Evolutionary conservation across 2,888 invertebrate genomes (phyloP), one percentile per base, ranked within the genome.

Genomic region (Lottia gigantea): DNA sequence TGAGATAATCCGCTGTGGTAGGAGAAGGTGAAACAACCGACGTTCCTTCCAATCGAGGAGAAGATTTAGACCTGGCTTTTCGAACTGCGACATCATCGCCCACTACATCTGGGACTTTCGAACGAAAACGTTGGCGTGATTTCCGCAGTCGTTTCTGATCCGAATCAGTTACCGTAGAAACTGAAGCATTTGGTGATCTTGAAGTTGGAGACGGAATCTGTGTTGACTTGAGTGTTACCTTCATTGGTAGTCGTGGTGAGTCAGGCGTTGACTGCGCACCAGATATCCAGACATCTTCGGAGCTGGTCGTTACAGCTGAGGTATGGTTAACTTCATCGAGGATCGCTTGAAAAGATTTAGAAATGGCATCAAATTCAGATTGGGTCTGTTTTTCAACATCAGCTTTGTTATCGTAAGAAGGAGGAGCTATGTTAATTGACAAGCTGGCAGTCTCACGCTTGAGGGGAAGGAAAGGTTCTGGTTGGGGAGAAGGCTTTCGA

Each of bases 291-390:
- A 19, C 62, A 63, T 62, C 55, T 31, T 46, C 66, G 31, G 46
- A 49, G 12, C 46, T 62, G 19, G 19, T 70, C 65, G 19, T 71
- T 49, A 49, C 46, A 67, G 25, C 65, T 66, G 47, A 64, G 55
- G 66, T 67, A 64, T 65, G 67, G 46, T 67, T 64, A 45, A 84
- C 83, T 70, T 84, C 84, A 67, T 82, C 84, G 11, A 84, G 71
- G 23, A 84, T 75, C 45, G 81, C 81, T 67, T 83, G 82, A 74
- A 83, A 84, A 55, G 83, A 82, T 68, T 80, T 82, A 8, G 81
- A 81, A 45, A 84, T 82, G 62, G 82, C 77, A 63, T 84, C 84
- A 76, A 83, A 82, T 71, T 84, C 84, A 47, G 78, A 77, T 67
- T 83, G 81, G 11, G 82, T 81, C 70, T 82, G 80, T 65, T 78